Evolutionary conservation across 2,113 vertebrate species (phyloP).

Genomic region (Rhineura floridana): DNA sequence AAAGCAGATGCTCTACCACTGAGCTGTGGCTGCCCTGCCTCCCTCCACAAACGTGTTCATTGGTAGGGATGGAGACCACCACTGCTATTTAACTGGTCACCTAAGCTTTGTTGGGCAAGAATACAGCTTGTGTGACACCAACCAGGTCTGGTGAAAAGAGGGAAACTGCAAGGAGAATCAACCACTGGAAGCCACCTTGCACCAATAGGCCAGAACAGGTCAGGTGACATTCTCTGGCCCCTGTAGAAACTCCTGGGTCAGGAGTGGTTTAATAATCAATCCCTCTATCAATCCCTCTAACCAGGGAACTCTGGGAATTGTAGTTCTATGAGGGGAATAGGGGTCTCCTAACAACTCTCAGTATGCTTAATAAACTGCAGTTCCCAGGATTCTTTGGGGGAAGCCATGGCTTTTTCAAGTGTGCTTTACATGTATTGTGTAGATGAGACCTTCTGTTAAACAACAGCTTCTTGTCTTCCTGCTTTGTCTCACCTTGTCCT

Average conservation of each 20-base stretch:
- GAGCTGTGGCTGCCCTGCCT: too few relatives aligned
- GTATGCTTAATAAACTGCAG: too few relatives aligned
- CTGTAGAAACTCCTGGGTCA: not conserved
- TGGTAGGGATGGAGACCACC: not conserved
- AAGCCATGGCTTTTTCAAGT: too few relatives aligned
- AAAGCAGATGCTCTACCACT: too few relatives aligned
- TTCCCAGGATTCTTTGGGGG: too few relatives aligned
- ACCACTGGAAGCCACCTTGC: not conserved
- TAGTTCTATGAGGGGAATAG: too few relatives aligned
- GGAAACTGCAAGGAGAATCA: too few relatives aligned
- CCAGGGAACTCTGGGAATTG: too few relatives aligned
- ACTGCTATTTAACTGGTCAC: not conserved
- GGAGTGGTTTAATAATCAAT: too few relatives aligned
- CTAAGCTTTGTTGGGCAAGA: not conserved
- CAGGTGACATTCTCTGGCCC: not conserved
- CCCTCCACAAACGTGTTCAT: not conserved
- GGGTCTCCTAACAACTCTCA: too few relatives aligned
- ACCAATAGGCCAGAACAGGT: not conserved
- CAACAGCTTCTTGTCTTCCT: not conserved
- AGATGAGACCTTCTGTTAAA: not conserved
- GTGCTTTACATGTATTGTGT: too few relatives aligned
- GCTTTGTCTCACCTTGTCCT: not conserved
- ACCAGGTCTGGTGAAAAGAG: not conserved
- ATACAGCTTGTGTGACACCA: not conserved
- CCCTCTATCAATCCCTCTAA: too few relatives aligned